Evolutionary conservation across 2,113 vertebrate genomes (phyloP).

Genomic region (Alligator mississippiensis): DNA sequence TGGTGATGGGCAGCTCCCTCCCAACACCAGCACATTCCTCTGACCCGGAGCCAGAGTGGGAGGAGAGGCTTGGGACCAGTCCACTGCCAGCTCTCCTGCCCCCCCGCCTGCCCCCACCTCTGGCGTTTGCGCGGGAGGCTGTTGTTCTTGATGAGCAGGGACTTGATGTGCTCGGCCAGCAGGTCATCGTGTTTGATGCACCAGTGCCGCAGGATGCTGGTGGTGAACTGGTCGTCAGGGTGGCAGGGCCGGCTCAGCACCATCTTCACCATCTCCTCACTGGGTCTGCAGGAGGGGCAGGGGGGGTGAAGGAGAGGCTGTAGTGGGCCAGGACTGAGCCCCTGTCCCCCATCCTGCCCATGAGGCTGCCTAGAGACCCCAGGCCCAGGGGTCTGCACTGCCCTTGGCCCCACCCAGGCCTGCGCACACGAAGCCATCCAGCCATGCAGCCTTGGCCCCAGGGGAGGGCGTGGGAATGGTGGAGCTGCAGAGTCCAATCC

Average conservation of each 20-base stretch:
- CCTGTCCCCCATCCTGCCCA: background rate
- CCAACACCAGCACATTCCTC: too few relatives aligned
- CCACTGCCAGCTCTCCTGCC: background rate
- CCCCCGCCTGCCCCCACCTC: slow-evolving; percentile 74
- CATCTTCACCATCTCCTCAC: slow-evolving; percentile 99
- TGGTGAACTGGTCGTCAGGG: slow-evolving; percentile 95
- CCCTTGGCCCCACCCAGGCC: too few relatives aligned
- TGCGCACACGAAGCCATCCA: background rate
- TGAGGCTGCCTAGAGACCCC: background rate
- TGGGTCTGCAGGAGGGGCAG: slow-evolving; percentile 78
- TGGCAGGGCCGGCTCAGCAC: slow-evolving; percentile 94
- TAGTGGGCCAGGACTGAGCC: background rate
- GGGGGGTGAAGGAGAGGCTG: rapidly evolving
- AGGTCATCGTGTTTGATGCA: slow-evolving; percentile 91
- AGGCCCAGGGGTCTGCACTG: too few relatives aligned
- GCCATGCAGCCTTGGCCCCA: background rate
- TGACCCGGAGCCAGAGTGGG: too few relatives aligned
- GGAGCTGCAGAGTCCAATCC: too few relatives aligned
- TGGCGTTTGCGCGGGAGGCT: slow-evolving; percentile 94
- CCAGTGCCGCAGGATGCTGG: slow-evolving; percentile 96
- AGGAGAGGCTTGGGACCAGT: background rate
- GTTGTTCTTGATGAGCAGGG: slow-evolving; percentile 98
- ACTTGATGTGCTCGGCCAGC: slow-evolving; percentile 93
- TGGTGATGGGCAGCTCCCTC: background rate
- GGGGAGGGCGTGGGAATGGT: background rate